Evolutionary conservation across 2,797 vertebrate species (phyloP).

Genomic region (Bucorvus abyssinicus): DNA sequence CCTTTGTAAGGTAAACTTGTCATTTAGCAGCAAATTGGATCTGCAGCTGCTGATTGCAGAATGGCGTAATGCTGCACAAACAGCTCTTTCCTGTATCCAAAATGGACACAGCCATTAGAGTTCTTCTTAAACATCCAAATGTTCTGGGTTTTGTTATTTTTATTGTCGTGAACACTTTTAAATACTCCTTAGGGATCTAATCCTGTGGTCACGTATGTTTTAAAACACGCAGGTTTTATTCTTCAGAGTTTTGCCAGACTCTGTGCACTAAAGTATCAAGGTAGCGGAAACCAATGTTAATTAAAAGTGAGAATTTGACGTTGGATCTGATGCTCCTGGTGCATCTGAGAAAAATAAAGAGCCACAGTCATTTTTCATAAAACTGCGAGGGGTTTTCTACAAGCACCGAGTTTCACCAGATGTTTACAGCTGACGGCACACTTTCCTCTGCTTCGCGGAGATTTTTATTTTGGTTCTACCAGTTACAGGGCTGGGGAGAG

Average conservation of each 20-base stretch:
- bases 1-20: constrained; percentile 22
- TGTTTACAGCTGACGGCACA: constrained; percentile 50
- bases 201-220: constrained; percentile 2
- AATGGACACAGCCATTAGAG: constrained; percentile 31
- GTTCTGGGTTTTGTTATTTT: constrained; percentile 60
- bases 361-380: constrained; percentile 19
- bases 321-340: background rate
- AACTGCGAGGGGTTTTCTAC: constrained; percentile 7
- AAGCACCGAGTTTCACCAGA: constrained; percentile 55
- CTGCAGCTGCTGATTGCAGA: constrained; percentile 14
- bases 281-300: background rate
- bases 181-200: constrained; percentile 43
- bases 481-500: background rate
- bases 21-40: background rate
- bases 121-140: constrained; percentile 21
- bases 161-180: constrained; percentile 52
- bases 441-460: background rate
- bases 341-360: constrained; percentile 34
- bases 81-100: constrained; percentile 1
- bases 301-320: constrained; percentile 8
- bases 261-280: background rate
- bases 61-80: constrained; percentile 36
- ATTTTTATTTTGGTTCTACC: constrained; percentile 23
- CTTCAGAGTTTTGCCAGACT: background rate
- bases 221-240: background rate